Conservation (phyloP, 1,140 invertebrate species). For the Littorina saxatilis region DNA sequence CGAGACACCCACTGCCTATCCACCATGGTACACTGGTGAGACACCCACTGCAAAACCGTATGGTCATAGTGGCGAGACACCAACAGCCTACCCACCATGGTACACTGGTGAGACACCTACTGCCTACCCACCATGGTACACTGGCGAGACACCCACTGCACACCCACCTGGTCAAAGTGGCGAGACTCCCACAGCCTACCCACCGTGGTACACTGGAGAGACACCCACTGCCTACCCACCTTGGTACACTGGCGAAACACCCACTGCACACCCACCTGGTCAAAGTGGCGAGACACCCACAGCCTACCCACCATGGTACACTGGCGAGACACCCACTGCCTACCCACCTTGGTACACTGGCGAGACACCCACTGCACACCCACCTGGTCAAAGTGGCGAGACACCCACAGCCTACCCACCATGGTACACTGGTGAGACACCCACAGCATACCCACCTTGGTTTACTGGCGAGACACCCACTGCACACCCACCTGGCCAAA, state of each 20-base stretch:
- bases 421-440: slow-evolving; percentile 5
- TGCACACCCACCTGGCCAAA: neutral
- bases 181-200: neutral
- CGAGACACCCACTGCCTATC: slow-evolving; percentile 7
- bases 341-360: neutral
- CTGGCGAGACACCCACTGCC: neutral
- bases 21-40: slow-evolving; percentile 9
- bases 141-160: slow-evolving; percentile 3
- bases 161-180: slow-evolving; percentile 12
- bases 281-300: slow-evolving; percentile 4
- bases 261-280: slow-evolving; percentile 4
- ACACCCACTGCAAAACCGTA: slow-evolving; percentile 6
- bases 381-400: neutral
- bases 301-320: slow-evolving; percentile 25
- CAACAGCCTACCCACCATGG: neutral
- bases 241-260: slow-evolving; percentile 22
- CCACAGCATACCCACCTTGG: neutral
- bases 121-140: slow-evolving; percentile 1
- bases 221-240: slow-evolving; percentile 16
- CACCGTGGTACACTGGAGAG: slow-evolving; percentile 5
- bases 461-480: neutral
- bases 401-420: neutral
- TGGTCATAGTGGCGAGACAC: neutral
- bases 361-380: slow-evolving; percentile 24
- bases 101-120: slow-evolving; percentile 20